Evolutionary conservation across 2,113 vertebrate genomes (phyloP).

Genomic region (Guaruba guarouba): DNA sequence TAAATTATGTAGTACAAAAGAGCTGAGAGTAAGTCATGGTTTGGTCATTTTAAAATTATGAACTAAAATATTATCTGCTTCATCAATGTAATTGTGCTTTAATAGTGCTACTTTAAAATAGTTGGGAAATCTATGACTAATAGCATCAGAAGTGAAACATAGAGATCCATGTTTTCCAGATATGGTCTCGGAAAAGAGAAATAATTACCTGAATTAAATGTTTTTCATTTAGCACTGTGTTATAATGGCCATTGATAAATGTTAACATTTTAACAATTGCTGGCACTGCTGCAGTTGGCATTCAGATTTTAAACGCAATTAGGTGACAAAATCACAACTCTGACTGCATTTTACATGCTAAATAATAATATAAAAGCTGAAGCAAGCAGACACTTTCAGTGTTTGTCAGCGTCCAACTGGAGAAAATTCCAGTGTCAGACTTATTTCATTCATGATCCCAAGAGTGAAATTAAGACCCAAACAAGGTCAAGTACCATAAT

Average conservation of each 20-base stretch:
- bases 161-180: neutral
- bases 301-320: neutral
- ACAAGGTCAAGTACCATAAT: neutral
- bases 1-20: neutral
- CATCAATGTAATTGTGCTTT: neutral
- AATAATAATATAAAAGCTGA: neutral
- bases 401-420: too few species aligned
- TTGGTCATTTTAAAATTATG: neutral
- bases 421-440: too few species aligned
- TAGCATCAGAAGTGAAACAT: rapidly evolving
- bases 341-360: neutral
- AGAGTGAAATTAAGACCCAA: neutral
- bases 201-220: neutral
- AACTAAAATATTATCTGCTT: neutral
- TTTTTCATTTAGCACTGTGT: neutral
- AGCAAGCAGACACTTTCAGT: neutral
- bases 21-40: neutral
- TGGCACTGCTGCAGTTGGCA: neutral
- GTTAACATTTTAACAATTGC: neutral
- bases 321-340: neutral
- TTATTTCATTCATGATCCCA: neutral
- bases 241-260: neutral
- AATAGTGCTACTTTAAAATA: neutral
- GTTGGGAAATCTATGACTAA: neutral
- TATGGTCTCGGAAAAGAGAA: neutral